Percentiles rank a stretch among this genome's conserved stretches.
Evolutionary conservation across 1,140 invertebrate species (phyloP).

Genomic region (Sarcophaga bullata): DNA sequence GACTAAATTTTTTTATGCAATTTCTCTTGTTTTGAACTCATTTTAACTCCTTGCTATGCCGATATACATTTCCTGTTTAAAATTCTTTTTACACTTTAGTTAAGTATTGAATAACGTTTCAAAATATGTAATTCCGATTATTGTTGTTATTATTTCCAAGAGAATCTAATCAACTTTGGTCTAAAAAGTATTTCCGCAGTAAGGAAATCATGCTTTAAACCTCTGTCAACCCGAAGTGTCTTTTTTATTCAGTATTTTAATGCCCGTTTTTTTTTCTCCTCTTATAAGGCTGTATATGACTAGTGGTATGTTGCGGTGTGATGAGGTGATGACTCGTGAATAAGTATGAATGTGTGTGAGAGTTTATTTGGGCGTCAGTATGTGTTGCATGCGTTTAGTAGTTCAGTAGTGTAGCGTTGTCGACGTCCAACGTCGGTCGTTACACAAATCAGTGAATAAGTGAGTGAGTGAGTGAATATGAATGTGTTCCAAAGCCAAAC

Average conservation of each 20-base stretch:
- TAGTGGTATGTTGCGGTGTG: neutral
- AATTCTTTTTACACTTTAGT: too few relatives aligned
- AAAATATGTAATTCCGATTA: too few relatives aligned
- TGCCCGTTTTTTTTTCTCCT: neutral
- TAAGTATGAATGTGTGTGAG: too few relatives aligned
- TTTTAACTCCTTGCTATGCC: too few relatives aligned
- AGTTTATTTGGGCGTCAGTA: too few relatives aligned
- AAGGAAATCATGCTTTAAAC: neutral
- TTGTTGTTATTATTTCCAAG: too few relatives aligned
- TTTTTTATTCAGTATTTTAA: neutral
- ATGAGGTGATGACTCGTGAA: neutral
- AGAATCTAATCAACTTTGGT: too few relatives aligned
- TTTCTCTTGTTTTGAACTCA: too few relatives aligned
- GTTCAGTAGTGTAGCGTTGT: constrained; percentile 38
- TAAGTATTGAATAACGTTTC: too few relatives aligned
- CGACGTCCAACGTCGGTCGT: neutral
- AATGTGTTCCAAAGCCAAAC: neutral
- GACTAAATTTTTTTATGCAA: too few relatives aligned
- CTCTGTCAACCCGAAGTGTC: neutral
- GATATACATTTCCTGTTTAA: too few relatives aligned
- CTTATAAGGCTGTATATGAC: neutral
- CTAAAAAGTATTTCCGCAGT: too few relatives aligned
- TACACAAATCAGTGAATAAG: constrained; percentile 24
- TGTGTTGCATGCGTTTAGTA: constrained; percentile 37
- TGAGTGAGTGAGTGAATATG: neutral